Evolutionary conservation across 2,113 vertebrate species (phyloP).

Genomic region (Mormoops blainvillei): DNA sequence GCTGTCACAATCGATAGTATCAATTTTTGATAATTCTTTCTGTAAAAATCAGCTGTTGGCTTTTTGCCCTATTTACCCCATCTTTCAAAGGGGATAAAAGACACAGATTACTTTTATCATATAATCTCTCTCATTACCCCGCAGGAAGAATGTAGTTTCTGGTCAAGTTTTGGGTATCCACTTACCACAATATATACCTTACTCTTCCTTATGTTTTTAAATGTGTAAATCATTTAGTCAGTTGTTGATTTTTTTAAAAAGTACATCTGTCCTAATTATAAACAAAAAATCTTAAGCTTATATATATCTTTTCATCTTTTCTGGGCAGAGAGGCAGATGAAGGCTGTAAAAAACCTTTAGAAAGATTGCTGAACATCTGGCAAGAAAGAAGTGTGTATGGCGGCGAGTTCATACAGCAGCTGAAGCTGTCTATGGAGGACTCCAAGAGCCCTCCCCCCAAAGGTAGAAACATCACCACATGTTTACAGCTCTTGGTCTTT

Average conservation of each 20-base stretch:
- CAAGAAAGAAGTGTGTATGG: conserved; percentile 95
- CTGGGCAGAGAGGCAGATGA: conserved; percentile 92
- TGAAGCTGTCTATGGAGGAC: conserved; percentile 95
- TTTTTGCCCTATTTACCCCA: neutral
- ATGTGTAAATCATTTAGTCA: conserved; percentile 55
- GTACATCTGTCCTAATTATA: conserved; percentile 47
- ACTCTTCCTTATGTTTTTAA: conserved; percentile 51
- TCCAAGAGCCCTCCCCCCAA: conserved; percentile 91
- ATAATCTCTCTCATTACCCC: neutral
- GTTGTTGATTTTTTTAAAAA: conserved; percentile 42
- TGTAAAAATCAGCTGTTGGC: conserved; percentile 4
- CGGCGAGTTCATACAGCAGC: conserved; percentile 95
- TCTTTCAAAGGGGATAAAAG: conserved; percentile 2
- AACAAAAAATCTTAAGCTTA: conserved; percentile 53
- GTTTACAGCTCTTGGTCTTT: conserved; percentile 74
- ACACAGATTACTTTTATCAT: neutral
- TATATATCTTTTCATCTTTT: conserved; percentile 66
- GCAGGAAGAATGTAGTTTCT: neutral
- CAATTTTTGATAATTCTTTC: conserved; percentile 14
- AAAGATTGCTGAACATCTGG: conserved; percentile 97
- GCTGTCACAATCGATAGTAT: neutral
- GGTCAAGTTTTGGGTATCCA: conserved; percentile 24
- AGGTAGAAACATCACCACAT: conserved; percentile 82
- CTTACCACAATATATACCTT: neutral
- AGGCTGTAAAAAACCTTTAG: conserved; percentile 94